A percentile compares a stretch with the other conserved stretches of the same genome.
These are phyloP conservation scores for Podarcis lilfordi DNA, from an alignment of 2,797 vertebrate species.

Conservation along the genomic window DNA sequence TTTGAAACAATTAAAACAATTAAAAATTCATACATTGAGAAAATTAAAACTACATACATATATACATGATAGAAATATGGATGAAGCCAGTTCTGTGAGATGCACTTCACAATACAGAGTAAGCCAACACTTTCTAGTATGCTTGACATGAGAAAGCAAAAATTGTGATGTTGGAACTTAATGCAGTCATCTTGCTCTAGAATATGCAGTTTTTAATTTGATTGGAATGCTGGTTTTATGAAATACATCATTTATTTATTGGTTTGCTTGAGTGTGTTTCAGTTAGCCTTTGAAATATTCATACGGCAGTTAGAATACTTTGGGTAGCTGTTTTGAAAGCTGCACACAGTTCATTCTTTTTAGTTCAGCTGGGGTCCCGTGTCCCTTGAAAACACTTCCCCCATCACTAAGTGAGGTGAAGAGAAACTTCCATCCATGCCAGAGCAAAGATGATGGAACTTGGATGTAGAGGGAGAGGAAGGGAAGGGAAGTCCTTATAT, in stretches of 20 bases:
- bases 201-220: conserved; percentile 26
- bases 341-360: background rate
- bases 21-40: too few species aligned
- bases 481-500: conserved; percentile 25
- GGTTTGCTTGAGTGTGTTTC: conserved; percentile 18
- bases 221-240: conserved; percentile 23
- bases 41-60: too few species aligned
- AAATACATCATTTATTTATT: conserved; percentile 39
- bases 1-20: too few species aligned
- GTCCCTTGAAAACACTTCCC: conserved; percentile 13
- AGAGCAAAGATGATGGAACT: background rate
- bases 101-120: background rate
- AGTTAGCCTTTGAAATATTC: conserved; percentile 1
- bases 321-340: conserved; percentile 15
- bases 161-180: background rate
- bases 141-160: background rate
- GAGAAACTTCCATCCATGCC: background rate
- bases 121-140: background rate
- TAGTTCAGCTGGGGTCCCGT: conserved; percentile 21
- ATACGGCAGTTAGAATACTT: background rate
- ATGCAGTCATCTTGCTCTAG: background rate
- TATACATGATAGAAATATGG: background rate
- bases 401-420: background rate
- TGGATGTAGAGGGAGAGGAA: background rate
- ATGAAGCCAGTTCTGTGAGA: background rate